Evolutionary conservation across 2,113 vertebrate species (phyloP).

Genomic region (Sardina pilchardus): DNA sequence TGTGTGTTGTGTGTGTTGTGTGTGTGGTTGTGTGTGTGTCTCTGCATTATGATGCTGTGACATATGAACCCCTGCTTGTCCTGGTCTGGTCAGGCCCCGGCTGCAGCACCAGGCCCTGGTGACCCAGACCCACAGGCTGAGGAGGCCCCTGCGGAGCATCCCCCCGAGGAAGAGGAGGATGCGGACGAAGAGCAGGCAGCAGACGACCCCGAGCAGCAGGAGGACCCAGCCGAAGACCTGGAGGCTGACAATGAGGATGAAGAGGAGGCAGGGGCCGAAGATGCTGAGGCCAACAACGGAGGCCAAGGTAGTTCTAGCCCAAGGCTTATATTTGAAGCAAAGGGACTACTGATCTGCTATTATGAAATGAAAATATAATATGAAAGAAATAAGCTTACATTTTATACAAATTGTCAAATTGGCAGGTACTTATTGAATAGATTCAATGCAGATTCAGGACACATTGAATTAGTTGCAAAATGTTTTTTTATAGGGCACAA

Average conservation of each 20-base stretch:
- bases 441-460: too few relatives aligned
- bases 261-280: not conserved
- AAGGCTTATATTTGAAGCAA: not conserved
- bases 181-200: not conserved
- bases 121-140: not conserved
- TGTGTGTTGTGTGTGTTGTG: conserved; percentile 20
- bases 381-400: not conserved
- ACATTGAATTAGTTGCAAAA: too few relatives aligned
- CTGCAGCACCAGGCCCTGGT: not conserved
- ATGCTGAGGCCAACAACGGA: not conserved
- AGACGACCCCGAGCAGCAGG: not conserved
- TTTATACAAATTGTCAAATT: too few relatives aligned
- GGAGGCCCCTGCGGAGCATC: not conserved
- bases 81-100: not conserved
- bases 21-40: conserved; percentile 11
- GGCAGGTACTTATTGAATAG: too few relatives aligned
- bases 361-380: not conserved
- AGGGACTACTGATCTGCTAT: not conserved
- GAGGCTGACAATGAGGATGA: not conserved
- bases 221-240: not conserved
- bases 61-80: not conserved
- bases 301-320: not conserved
- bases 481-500: too few relatives aligned
- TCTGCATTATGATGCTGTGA: not conserved
- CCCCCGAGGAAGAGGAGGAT: not conserved